Evolutionary conservation across 2,888 invertebrate species (phyloP).

Genomic region (Fragum fragum): DNA sequence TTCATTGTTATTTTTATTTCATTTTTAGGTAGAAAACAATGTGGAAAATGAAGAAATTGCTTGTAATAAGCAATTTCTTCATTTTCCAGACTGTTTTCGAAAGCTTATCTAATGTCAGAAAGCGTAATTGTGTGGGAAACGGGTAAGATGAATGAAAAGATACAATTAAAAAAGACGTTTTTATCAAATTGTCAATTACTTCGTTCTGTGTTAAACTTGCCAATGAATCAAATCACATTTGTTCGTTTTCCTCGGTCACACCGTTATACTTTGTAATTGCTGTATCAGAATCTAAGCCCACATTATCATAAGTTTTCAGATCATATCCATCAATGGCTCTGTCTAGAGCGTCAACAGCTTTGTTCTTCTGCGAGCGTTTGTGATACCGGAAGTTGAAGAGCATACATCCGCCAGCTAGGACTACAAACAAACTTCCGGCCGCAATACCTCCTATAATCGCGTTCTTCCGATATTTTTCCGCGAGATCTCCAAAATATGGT

Average conservation of each 20-base stretch:
- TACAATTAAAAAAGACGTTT: too few relatives aligned
- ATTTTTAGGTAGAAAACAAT: too few relatives aligned
- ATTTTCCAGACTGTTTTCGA: too few relatives aligned
- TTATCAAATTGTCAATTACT: too few relatives aligned
- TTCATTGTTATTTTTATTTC: too few relatives aligned
- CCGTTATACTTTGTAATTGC: slow-evolving; percentile 40
- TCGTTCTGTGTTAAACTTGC: too few relatives aligned
- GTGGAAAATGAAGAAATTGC: too few relatives aligned
- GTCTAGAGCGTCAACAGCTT: slow-evolving; percentile 56
- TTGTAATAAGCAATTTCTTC: too few relatives aligned
- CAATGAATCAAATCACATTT: too few relatives aligned
- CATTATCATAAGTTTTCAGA: slow-evolving; percentile 56
- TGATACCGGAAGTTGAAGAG: slow-evolving; percentile 74
- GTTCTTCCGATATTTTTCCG: slow-evolving; percentile 71
- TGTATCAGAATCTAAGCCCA: slow-evolving; percentile 43
- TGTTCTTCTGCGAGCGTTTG: slow-evolving; percentile 39
- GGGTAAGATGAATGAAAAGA: too few relatives aligned
- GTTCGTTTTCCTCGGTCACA: not conserved
- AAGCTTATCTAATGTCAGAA: too few relatives aligned
- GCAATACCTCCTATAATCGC: slow-evolving; percentile 80
- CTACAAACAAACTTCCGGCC: slow-evolving; percentile 72
- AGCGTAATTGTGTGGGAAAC: too few relatives aligned
- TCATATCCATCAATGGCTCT: slow-evolving; percentile 52
- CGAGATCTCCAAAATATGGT: slow-evolving; percentile 73
- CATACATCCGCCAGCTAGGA: slow-evolving; percentile 69